Percentiles rank a stretch among this genome's conserved stretches.
Evolutionary conservation across 2,113 vertebrate genomes (phyloP).

Genomic region (Scartelaos histophorus): DNA sequence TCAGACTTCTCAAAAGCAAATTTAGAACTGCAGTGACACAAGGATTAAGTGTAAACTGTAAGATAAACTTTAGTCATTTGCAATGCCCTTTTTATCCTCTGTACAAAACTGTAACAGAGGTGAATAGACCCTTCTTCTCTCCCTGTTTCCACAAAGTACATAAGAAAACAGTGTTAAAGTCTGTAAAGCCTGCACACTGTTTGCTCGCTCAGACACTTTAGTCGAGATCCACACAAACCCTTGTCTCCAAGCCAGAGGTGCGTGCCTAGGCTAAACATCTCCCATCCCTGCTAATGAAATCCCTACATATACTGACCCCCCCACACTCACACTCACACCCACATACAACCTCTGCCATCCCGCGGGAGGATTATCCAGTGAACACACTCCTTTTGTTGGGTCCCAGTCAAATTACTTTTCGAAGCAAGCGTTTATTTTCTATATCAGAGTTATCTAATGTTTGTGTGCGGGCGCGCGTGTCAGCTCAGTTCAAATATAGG

Average conservation of each 20-base stretch:
- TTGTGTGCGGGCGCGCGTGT: slow-evolving; percentile 17
- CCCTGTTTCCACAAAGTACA: slow-evolving; percentile 22
- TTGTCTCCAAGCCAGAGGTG: slow-evolving; percentile 64
- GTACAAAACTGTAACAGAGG: neutral
- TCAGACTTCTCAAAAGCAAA: neutral
- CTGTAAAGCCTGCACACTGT: slow-evolving; percentile 49
- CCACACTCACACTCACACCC: slow-evolving; percentile 11
- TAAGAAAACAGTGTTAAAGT: slow-evolving; percentile 41
- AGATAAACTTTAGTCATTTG: neutral
- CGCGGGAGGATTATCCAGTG: slow-evolving; percentile 67
- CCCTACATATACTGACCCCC: slow-evolving; percentile 43
- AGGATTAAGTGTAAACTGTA: neutral
- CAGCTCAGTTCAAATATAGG: slow-evolving; percentile 41
- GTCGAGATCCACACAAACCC: slow-evolving; percentile 64
- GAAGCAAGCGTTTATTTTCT: slow-evolving; percentile 62
- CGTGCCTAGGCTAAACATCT: slow-evolving; percentile 65
- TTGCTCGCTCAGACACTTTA: slow-evolving; percentile 54
- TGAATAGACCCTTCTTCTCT: slow-evolving; percentile 20
- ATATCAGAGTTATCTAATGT: slow-evolving; percentile 55
- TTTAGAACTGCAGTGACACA: neutral
- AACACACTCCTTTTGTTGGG: slow-evolving; percentile 74
- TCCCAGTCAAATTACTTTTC: slow-evolving; percentile 75
- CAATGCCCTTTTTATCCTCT: neutral
- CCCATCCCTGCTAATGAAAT: slow-evolving; percentile 73
- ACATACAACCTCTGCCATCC: slow-evolving; percentile 37